Percentiles rank a stretch among this genome's conserved stretches.
Evolutionary conservation across 1,140 invertebrate species (phyloP).

Genomic region (Daktulosphaira vitifoliae): DNA sequence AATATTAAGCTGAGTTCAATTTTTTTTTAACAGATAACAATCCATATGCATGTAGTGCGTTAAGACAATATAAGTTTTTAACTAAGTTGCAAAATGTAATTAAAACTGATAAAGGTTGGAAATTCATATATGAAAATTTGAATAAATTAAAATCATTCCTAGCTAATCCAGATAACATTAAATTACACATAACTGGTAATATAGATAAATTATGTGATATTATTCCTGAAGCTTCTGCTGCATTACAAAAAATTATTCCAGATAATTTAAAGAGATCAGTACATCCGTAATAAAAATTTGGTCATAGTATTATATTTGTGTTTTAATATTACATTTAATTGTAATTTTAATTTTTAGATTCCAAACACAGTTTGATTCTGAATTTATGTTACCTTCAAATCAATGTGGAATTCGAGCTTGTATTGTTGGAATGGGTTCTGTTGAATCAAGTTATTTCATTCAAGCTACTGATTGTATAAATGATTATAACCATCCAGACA

Average conservation of each 20-base stretch:
- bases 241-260: slow-evolving; percentile 50
- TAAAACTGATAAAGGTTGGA: slow-evolving; percentile 48
- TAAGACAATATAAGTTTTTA: slow-evolving; percentile 70
- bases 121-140: slow-evolving; percentile 50
- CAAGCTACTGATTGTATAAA: slow-evolving; percentile 57
- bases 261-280: background rate
- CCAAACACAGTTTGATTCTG: slow-evolving; percentile 47
- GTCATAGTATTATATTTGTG: too few species aligned
- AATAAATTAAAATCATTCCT: slow-evolving; percentile 53
- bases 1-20: background rate
- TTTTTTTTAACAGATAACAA: slow-evolving; percentile 56
- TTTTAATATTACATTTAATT: too few species aligned
- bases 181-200: slow-evolving; percentile 65
- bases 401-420: slow-evolving; percentile 45
- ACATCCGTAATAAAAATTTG: background rate
- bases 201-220: slow-evolving; percentile 50
- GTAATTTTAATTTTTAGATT: slow-evolving; percentile 43
- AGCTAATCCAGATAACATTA: slow-evolving; percentile 51
- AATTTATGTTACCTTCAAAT: slow-evolving; percentile 39
- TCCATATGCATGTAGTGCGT: slow-evolving; percentile 55
- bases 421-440: slow-evolving; percentile 69
- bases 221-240: slow-evolving; percentile 45
- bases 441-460: slow-evolving; percentile 67
- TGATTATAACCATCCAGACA: slow-evolving; percentile 55
- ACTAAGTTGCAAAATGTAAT: slow-evolving; percentile 54